Conservation (phyloP, 35 echinoderm and acorn worm species). For the Lytechinus pictus region DNA sequence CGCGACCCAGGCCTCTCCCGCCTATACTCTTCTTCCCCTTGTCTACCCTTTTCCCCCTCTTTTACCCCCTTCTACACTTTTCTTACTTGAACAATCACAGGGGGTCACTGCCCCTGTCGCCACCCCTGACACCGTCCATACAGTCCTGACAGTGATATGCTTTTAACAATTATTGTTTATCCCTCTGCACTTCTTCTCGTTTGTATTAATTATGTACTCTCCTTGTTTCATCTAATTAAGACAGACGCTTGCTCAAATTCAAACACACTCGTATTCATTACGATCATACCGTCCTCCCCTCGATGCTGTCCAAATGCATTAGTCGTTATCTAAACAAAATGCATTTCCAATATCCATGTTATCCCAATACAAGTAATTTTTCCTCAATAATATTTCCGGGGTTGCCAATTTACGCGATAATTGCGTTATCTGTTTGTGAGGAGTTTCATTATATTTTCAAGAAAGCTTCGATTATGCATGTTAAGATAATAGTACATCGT, state of each 20-base stretch:
- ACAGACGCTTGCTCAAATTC: not conserved
- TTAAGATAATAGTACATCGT: not conserved
- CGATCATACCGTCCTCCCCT: not conserved
- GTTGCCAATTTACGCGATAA: not conserved
- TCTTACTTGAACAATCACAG: no score
- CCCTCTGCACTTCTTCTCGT: not conserved
- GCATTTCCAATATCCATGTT: not conserved
- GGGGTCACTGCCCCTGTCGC: no score
- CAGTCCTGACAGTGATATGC: no score
- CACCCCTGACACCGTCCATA: no score
- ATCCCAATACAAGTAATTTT: slow-evolving; percentile 4
- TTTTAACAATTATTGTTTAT: no score
- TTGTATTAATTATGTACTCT: not conserved
- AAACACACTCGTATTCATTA: not conserved
- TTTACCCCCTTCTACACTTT: no score
- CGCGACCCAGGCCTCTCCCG: no score
- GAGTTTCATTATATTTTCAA: not conserved
- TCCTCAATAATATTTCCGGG: not conserved
- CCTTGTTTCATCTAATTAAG: not conserved
- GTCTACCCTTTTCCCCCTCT: no score
- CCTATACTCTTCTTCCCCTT: no score
- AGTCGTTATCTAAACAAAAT: not conserved
- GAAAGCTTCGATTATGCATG: not conserved
- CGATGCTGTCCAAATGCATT: not conserved
- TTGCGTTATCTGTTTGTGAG: not conserved